Base-by-base conservation (phyloP, 2,888 invertebrate genomes). In the Heteropelma amictum region DNA sequence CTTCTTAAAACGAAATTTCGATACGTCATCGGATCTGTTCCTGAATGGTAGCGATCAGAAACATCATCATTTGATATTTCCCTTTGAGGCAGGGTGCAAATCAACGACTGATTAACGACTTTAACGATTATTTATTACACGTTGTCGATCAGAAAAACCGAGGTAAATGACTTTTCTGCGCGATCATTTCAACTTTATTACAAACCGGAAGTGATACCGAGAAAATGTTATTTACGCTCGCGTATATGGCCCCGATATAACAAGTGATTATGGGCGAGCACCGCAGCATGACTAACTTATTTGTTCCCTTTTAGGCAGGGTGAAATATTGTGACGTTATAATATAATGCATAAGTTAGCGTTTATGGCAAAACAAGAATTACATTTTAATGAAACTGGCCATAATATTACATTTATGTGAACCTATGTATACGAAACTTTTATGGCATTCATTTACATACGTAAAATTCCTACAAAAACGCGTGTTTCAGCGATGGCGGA, bases 71-170 rank as follows among this genome's bases (percentile, higher is more conserved):
- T 76, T 76, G 75, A 71, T 76, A 71, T 68, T 77, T 85, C 85
- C 84, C 85, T 86, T 86, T 85, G 76, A 85, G 79, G 84, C 83
- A 86, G 84, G 85, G 85, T 86, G 81, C 79, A 80, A 85, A 81
- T 65, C 80, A 78, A 79, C 76, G 78, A 83, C 79, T 82, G 80
- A 83, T 77, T 80, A 76, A 78, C 67, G 74, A 73, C 74, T 79
- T 82, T 80, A 80, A 82, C 81, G 79, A 80, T 84, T 83, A 83
- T 78, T 84, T 84, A 83, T 76, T 72, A 64, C n/a, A n/a, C 61
- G 75, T 76, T 76, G 75, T 76, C 75, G 63, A 76, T 76, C 75
- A 71, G 72, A 71, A 65, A 60, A 69, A 58, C 51, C 38, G 75
- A 69, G 76, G 56, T 64, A 47, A 28, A 47, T 42, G 40, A 35